Conservation (phyloP, 2,888 invertebrate species). For the Thereva unica region DNA sequence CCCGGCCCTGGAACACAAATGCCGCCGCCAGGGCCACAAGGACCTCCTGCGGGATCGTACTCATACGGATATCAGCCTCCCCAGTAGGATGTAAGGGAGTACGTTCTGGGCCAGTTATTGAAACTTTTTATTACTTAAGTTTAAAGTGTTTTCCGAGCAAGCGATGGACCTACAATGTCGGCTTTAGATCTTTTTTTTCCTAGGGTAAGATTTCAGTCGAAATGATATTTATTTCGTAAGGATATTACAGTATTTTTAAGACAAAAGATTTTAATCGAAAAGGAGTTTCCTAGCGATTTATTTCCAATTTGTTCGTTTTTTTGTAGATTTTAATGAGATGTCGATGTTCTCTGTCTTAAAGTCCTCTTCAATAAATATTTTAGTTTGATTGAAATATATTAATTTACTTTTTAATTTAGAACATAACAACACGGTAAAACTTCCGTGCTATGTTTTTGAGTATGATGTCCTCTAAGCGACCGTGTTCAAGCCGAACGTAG, state of each 20-base stretch:
- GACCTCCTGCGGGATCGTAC: constrained; percentile 75
- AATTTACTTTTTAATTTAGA: too few relatives aligned
- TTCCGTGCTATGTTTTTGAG: too few relatives aligned
- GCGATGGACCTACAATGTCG: constrained; percentile 3
- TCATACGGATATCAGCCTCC: constrained; percentile 82
- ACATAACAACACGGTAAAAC: too few relatives aligned
- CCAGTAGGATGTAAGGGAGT: constrained; percentile 47
- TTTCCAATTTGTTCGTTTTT: constrained; percentile 25
- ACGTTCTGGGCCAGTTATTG: constrained; percentile 1
- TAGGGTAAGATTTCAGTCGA: constrained; percentile 9
- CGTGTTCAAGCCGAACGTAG: too few relatives aligned
- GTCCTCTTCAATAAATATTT: too few relatives aligned
- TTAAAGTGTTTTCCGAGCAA: too few relatives aligned
- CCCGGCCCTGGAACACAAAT: constrained; percentile 64
- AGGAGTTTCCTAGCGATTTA: background rate
- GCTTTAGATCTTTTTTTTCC: constrained; percentile 10
- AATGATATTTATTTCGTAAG: constrained; percentile 30
- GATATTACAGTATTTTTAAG: constrained; percentile 25
- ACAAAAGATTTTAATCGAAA: constrained; percentile 14
- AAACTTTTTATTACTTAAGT: constrained; percentile 1
- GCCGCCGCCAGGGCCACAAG: constrained; percentile 68
- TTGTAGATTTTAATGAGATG: constrained; percentile 28
- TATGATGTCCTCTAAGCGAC: too few relatives aligned
- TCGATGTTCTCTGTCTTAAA: background rate
- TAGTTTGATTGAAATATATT: too few relatives aligned